A percentile compares a stretch with the other conserved stretches of the same genome.
Evolutionary conservation across 2,797 vertebrate species (phyloP).

Genomic region (Rachycentron canadum): DNA sequence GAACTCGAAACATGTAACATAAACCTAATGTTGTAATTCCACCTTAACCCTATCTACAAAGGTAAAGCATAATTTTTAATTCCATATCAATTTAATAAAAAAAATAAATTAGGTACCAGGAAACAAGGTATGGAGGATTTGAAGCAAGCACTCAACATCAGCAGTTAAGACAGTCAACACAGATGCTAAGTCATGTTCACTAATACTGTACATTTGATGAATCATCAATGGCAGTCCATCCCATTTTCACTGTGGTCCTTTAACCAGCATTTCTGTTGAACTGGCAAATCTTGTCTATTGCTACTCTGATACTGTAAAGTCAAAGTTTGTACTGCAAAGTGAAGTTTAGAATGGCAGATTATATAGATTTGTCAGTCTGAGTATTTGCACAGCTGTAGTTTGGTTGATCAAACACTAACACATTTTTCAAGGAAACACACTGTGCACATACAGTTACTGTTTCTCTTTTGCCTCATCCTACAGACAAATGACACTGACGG

Average conservation of each 20-base stretch:
- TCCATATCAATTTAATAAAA: too few relatives aligned
- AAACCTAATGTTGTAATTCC: not conserved
- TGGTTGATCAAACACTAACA: slow-evolving; percentile 19
- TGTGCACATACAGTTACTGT: not conserved
- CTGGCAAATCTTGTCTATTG: not conserved
- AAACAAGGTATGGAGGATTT: not conserved
- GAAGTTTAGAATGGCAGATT: not conserved
- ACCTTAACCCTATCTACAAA: not conserved
- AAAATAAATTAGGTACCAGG: not conserved
- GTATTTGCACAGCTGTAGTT: slow-evolving; percentile 18
- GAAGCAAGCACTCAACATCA: not conserved
- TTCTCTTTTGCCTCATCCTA: not conserved
- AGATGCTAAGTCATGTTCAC: not conserved
- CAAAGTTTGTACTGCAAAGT: not conserved
- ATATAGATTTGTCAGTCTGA: slow-evolving; percentile 9
- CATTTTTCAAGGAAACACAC: slow-evolving; percentile 12
- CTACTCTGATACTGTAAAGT: slow-evolving; percentile 7
- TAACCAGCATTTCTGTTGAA: not conserved
- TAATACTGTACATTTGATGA: not conserved
- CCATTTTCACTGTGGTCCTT: not conserved
- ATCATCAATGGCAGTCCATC: not conserved
- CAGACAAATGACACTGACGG: slow-evolving; percentile 41
- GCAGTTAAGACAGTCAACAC: not conserved
- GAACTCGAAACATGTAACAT: not conserved
- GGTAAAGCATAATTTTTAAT: not conserved